Percentiles rank a stretch among this genome's conserved stretches.
Conservation (phyloP, 2,113 vertebrate genomes). For the Pseudonaja textilis region DNA sequence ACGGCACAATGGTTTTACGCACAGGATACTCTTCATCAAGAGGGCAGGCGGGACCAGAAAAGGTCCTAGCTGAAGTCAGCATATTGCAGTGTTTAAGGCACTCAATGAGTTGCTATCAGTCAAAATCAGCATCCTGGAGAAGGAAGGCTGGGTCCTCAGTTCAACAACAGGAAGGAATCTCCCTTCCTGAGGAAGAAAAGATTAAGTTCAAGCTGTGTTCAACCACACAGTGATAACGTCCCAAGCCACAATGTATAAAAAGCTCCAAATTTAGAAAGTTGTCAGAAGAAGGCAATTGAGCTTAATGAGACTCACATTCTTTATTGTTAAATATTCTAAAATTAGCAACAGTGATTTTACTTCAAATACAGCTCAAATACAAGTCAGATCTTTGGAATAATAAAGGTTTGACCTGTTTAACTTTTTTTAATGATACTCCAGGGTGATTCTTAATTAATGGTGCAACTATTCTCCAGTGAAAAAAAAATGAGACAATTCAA, state of each 20-base stretch:
- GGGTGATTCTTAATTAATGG: conserved; percentile 39
- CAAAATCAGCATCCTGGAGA: conserved; percentile 78
- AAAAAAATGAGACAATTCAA: background rate
- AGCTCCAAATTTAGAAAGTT: conserved; percentile 64
- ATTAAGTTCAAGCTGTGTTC: conserved; percentile 67
- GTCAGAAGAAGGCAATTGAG: conserved; percentile 53
- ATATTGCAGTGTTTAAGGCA: conserved; percentile 53
- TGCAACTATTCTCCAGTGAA: conserved; percentile 11
- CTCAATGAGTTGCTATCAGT: conserved; percentile 60
- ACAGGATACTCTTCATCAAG: conserved; percentile 70
- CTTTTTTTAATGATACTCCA: conserved; percentile 47
- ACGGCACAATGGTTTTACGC: conserved; percentile 75
- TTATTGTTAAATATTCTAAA: conserved; percentile 71
- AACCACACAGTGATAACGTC: conserved; percentile 61
- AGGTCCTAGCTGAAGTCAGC: conserved; percentile 36
- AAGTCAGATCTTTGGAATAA: conserved; percentile 66
- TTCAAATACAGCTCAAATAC: conserved; percentile 54
- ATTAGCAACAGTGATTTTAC: conserved; percentile 62
- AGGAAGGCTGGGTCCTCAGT: conserved; percentile 68
- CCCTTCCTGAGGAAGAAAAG: conserved; percentile 78
- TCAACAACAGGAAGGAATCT: conserved; percentile 76
- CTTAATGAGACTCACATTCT: conserved; percentile 67
- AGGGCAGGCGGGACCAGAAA: conserved; percentile 56
- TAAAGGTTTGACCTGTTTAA: conserved; percentile 49
- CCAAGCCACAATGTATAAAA: conserved; percentile 59